Conservation (phyloP, 1,140 invertebrate species). For the Neodiprion fabricii region DNA sequence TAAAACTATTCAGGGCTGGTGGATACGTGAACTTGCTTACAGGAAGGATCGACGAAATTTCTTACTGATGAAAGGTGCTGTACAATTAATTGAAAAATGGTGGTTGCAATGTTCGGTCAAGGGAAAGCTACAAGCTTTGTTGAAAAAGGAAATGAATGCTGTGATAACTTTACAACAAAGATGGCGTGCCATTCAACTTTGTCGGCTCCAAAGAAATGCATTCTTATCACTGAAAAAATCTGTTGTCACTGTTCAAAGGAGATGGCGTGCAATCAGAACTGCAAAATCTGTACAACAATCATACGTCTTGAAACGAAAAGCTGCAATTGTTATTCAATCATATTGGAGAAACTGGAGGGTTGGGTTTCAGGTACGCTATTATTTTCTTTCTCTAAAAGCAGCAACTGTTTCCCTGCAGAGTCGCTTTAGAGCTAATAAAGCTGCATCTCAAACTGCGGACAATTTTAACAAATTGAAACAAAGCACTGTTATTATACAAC, state of each 20-base stretch:
- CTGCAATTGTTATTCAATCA: slow-evolving; percentile 45
- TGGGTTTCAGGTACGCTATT: slow-evolving; percentile 31
- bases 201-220: slow-evolving; percentile 32
- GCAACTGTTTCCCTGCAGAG: slow-evolving; percentile 48
- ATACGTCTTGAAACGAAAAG: slow-evolving; percentile 39
- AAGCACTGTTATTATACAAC: slow-evolving; percentile 36
- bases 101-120: slow-evolving; percentile 47
- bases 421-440: slow-evolving; percentile 41
- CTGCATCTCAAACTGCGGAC: slow-evolving; percentile 17
- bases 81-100: slow-evolving; percentile 51
- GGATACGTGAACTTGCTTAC: slow-evolving; percentile 49
- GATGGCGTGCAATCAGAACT: slow-evolving; percentile 36
- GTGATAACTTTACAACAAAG: slow-evolving; percentile 39
- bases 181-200: slow-evolving; percentile 42
- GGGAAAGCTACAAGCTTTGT: slow-evolving; percentile 41
- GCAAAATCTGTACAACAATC: slow-evolving; percentile 34
- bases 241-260: slow-evolving; percentile 36
- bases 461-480: slow-evolving; percentile 32
- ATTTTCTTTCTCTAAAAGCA: slow-evolving; percentile 40
- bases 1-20: slow-evolving; percentile 58
- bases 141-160: slow-evolving; percentile 44
- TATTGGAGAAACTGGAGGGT: slow-evolving; percentile 36
- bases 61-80: slow-evolving; percentile 43
- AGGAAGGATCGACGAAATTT: slow-evolving; percentile 53
- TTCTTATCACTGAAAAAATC: slow-evolving; percentile 32